Base-by-base conservation (phyloP, 2,888 invertebrate genomes). In the Latheticus oryzae region DNA sequence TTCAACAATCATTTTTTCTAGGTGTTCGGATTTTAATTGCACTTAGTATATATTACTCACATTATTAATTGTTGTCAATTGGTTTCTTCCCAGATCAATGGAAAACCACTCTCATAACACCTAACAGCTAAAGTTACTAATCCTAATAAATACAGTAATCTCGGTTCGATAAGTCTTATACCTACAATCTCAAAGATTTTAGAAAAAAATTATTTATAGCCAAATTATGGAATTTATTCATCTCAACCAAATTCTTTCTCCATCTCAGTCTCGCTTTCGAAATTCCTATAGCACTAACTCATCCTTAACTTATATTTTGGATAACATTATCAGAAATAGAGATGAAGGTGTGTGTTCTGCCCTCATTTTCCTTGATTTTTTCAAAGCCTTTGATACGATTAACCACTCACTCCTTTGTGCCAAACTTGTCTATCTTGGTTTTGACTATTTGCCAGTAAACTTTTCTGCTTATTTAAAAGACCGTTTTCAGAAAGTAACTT, bases 281-380 rank as follows among this genome's bases (percentile, higher is more conserved):
- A 24, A 24, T 8, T 24, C 3, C 8, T 24, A 24, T 24, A 24
- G 24, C 24, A 24, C 26, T 5, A 26, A 26, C 11, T 26, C 26
- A 8, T 26, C 9, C 3, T 24, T 24, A 24, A 24, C 24, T 2
- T 2, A 24, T 24, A 24, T 24, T 4, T 24, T 24, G 8, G 24
- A 24, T 24, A 24, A 4, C 8, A 24, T 24, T 24, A 24, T 24
- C 8, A 24, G 24, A 24, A 24, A 7, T 24, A 24, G 24, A 24
- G 24, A 24, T 24, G 24, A 24, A 24, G 24, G 7, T 11, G 11
- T 12, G 16, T 33, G 33, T 33, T 3, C 15, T 33, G 33, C 33
- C 15, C 7, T 33, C 3, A 5, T 33, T 33, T 33, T 16, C n/a
- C 33, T 33, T 12, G 33, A 33, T 33, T 33, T 33, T 13, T 33